Evolutionary conservation across 2,888 invertebrate species (phyloP).

Genomic region (Tipula lateralis): DNA sequence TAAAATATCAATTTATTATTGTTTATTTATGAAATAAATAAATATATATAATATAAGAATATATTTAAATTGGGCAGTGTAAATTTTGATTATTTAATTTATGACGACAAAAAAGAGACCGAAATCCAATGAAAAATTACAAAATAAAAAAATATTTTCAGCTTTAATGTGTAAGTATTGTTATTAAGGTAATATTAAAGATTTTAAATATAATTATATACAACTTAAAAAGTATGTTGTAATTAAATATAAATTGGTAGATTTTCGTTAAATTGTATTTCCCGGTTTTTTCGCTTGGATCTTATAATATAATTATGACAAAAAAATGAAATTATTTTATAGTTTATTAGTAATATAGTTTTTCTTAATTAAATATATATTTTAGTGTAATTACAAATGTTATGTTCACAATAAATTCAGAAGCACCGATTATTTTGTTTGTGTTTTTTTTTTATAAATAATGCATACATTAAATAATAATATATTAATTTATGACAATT

Average conservation of each 20-base stretch:
- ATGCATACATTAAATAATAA: background rate
- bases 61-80: background rate
- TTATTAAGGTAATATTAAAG: background rate
- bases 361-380: background rate
- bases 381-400: background rate
- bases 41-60: background rate
- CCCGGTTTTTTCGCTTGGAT: background rate
- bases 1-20: background rate
- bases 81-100: background rate
- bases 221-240: background rate
- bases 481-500: background rate
- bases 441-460: background rate
- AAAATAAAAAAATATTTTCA: background rate
- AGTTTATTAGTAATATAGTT: no score
- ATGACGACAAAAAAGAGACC: background rate
- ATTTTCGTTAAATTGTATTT: background rate
- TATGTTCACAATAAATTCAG: background rate
- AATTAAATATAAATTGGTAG: background rate
- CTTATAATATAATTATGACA: background rate
- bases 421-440: background rate
- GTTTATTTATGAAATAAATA: constrained; percentile 12
- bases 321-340: background rate
- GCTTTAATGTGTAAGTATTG: background rate
- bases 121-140: background rate
- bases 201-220: background rate